These are phyloP conservation scores for Cheilosia soror DNA, from an alignment of 2,888 invertebrate species.

Conservation along the genomic window DNA sequence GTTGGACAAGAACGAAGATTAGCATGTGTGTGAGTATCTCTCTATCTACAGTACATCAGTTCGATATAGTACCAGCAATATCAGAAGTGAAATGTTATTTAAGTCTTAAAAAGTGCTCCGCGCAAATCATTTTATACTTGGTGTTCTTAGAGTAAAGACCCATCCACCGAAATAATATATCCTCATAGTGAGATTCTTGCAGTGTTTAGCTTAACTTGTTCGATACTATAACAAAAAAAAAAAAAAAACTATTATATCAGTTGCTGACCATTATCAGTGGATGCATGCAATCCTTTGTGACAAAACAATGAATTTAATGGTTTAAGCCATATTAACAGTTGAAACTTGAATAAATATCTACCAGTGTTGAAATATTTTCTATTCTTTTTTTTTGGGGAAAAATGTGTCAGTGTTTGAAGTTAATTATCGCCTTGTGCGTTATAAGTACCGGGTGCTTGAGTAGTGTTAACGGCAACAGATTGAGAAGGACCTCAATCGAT, in stretches of 20 bases:
- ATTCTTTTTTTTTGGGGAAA: background rate
- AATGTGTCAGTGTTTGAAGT: constrained; percentile 60
- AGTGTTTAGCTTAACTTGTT: constrained; percentile 14
- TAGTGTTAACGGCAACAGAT: constrained; percentile 76
- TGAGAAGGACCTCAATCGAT: constrained; percentile 78
- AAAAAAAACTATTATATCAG: constrained; percentile 1
- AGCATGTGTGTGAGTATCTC: constrained; percentile 70
- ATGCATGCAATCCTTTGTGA: constrained; percentile 1
- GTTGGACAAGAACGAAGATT: constrained; percentile 73
- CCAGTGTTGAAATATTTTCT: background rate
- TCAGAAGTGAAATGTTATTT: constrained; percentile 82
- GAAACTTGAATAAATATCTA: background rate
- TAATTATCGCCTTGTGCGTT: constrained; percentile 51
- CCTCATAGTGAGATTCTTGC: constrained; percentile 44
- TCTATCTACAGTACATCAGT: constrained; percentile 74
- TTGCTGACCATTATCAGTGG: constrained; percentile 2
- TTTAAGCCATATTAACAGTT: background rate
- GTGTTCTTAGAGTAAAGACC: constrained; percentile 83
- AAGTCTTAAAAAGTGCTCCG: constrained; percentile 83
- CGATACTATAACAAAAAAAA: background rate
- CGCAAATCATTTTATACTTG: constrained; percentile 84
- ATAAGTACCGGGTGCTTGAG: constrained; percentile 51
- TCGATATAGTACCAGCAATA: constrained; percentile 75
- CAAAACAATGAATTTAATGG: background rate
- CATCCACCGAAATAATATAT: constrained; percentile 56